phyloP scores from a whole-genome alignment of 1,140 invertebrate genomes.

The Heterodera schachtii region DNA sequence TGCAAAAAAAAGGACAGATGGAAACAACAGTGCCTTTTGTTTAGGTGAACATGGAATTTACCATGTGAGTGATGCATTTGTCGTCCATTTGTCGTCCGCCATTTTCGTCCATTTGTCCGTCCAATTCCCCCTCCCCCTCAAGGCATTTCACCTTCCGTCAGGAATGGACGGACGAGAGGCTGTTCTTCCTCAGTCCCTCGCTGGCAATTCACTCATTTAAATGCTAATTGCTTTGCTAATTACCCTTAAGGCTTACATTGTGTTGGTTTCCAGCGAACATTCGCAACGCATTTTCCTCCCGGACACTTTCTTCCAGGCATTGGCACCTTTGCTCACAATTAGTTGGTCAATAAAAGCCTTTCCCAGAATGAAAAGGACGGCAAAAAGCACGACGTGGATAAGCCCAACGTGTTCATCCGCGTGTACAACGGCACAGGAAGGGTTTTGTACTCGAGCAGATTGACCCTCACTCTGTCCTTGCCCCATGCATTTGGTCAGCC shows the following conservation, averaged over 20 bases:
- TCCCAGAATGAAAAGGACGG: constrained; percentile 96
- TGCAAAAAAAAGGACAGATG: constrained; percentile 9
- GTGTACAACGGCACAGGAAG: constrained; percentile 86
- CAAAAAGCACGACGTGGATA: constrained; percentile 87
- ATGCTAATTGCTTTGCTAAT: neutral
- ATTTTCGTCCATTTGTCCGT: no score
- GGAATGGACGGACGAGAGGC: constrained; percentile 88
- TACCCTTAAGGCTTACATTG: constrained; percentile 35
- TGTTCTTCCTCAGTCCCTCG: constrained; percentile 73
- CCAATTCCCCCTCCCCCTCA: neutral
- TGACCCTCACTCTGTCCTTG: constrained; percentile 80
- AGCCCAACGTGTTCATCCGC: constrained; percentile 78
- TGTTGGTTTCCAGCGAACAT: constrained; percentile 43
- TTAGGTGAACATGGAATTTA: constrained; percentile 85
- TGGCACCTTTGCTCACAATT: neutral
- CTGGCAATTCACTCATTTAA: constrained; percentile 23
- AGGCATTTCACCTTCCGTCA: constrained; percentile 88
- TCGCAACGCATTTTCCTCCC: constrained; percentile 55
- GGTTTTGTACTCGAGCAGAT: constrained; percentile 82
- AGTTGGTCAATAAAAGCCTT: constrained; percentile 71
- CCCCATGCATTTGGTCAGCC: constrained; percentile 76
- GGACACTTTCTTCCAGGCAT: constrained; percentile 62
- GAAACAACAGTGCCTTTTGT: constrained; percentile 79
- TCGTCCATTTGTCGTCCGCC: no score
- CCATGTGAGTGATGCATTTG: constrained; percentile 25